Conservation (phyloP, 2,113 vertebrate species). For the Pungitius pungitius region DNA sequence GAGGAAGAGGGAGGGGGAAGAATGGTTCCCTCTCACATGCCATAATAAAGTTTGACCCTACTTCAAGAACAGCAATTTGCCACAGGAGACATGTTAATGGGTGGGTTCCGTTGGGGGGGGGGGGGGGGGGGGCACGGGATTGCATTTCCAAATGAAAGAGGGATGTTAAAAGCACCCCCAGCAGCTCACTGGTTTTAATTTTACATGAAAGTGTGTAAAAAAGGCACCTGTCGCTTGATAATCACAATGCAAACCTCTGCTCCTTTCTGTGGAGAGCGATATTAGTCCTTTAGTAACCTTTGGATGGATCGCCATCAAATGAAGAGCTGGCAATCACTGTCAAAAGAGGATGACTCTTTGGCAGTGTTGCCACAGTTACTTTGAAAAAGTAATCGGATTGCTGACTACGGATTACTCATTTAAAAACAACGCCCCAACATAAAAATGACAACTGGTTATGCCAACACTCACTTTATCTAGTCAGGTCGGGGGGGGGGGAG, state of each 20-base stretch:
- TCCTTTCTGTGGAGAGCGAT: not conserved
- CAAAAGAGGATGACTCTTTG: not conserved
- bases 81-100: slow-evolving; percentile 23
- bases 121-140: not conserved
- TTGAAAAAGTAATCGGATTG: too few species aligned
- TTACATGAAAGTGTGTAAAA: slow-evolving; percentile 60
- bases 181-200: slow-evolving; percentile 52
- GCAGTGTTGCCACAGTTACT: too few species aligned
- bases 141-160: slow-evolving; percentile 59
- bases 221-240: slow-evolving; percentile 66
- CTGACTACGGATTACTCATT: too few species aligned
- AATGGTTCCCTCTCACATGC: slow-evolving; percentile 19
- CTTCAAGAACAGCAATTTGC: slow-evolving; percentile 27
- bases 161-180: slow-evolving; percentile 49
- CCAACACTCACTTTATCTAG: too few species aligned
- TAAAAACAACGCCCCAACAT: too few species aligned
- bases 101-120: slow-evolving; percentile 3
- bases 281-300: not conserved
- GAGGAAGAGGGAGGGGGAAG: not conserved
- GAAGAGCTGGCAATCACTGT: not conserved
- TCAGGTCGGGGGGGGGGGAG: too few species aligned
- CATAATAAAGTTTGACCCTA: slow-evolving; percentile 55
- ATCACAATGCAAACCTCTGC: slow-evolving; percentile 15
- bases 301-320: not conserved
- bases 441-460: too few species aligned